phyloP scores from a whole-genome alignment of 2,113 vertebrate species.

The Xerus inauris region DNA sequence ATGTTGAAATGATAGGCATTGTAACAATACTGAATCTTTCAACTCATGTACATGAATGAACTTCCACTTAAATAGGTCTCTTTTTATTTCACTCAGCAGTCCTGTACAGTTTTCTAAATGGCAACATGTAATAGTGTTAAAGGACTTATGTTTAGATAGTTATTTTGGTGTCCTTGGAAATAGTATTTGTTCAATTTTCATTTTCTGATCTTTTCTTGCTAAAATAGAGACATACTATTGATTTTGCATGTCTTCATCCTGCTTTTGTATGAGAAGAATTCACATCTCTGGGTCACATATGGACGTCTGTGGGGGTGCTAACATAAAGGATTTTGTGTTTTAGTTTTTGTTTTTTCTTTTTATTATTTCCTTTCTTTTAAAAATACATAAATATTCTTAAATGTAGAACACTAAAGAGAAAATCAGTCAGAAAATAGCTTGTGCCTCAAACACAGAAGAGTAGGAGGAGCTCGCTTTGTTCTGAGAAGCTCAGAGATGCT shows the following conservation, averaged over 20 bases:
- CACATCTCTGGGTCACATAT: neutral
- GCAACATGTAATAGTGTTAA: neutral
- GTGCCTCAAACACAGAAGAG: neutral
- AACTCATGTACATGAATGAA: neutral
- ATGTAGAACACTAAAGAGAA: neutral
- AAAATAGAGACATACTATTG: neutral
- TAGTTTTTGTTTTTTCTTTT: neutral
- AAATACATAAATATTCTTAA: neutral
- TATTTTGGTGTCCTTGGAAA: neutral
- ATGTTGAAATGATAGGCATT: neutral
- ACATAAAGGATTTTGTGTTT: neutral
- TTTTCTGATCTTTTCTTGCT: neutral
- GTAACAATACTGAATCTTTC: neutral
- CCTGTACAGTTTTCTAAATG: neutral
- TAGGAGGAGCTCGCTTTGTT: neutral
- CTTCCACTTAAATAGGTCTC: neutral
- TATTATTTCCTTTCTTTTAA: neutral
- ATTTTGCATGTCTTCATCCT: neutral
- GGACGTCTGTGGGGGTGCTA: accelerated
- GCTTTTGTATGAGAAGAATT: neutral
- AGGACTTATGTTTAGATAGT: neutral
- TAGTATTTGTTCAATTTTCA: neutral
- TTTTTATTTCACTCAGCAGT: neutral
- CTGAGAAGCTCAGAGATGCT: neutral
- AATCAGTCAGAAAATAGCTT: neutral